Conservation (phyloP, 2,797 vertebrate genomes). For the Ispidina picta region DNA sequence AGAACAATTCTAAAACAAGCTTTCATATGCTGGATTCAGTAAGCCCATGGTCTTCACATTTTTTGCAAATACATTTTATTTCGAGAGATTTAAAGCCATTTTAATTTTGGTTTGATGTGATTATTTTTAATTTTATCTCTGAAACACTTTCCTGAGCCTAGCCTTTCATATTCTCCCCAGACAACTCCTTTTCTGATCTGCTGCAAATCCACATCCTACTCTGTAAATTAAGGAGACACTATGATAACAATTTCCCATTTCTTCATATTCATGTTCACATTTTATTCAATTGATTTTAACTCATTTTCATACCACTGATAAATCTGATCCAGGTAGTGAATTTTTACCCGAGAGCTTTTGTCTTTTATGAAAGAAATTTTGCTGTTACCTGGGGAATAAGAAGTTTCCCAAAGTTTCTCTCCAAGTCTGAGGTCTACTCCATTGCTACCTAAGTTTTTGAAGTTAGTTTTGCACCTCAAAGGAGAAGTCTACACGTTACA, state of each 20-base stretch:
- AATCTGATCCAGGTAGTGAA: not conserved
- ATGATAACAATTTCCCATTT: not conserved
- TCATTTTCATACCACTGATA: not conserved
- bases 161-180: not conserved
- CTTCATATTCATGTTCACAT: not conserved
- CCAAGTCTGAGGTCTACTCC: not conserved
- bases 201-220: not conserved
- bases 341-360: constrained; percentile 9
- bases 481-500: rapidly evolving
- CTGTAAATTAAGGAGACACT: not conserved
- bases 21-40: not conserved
- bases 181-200: not conserved
- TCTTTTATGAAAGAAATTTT: not conserved
- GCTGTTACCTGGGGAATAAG: not conserved
- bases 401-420: not conserved
- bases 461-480: not conserved
- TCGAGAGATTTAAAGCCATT: not conserved
- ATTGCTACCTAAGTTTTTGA: not conserved
- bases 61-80: not conserved
- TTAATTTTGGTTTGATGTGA: not conserved
- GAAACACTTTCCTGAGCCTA: not conserved
- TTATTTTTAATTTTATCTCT: not conserved
- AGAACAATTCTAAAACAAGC: not conserved
- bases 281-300: constrained; percentile 38
- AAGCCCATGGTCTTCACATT: not conserved